Conservation (phyloP, 2,113 vertebrate genomes). For the Lepus americanus region DNA sequence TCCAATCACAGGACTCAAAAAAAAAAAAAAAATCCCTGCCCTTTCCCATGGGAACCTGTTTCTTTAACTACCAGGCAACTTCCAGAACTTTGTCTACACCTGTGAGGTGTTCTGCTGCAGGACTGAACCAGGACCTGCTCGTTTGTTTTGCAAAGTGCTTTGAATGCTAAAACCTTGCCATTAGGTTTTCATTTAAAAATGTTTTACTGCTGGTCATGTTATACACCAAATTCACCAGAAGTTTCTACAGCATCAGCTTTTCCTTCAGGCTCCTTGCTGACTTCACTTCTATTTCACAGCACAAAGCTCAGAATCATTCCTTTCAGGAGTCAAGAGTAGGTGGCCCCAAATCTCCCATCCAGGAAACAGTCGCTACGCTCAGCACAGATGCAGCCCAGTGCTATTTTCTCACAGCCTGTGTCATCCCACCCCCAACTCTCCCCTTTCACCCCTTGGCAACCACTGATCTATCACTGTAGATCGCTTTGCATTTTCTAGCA, state of each 20-base stretch:
- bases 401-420: not conserved
- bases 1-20: not conserved
- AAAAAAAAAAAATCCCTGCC: not conserved
- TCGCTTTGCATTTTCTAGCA: constrained; percentile 1
- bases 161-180: not conserved
- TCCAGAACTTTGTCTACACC: not conserved
- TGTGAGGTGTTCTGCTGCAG: not conserved
- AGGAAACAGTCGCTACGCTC: not conserved
- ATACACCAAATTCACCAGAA: not conserved
- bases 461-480: not conserved
- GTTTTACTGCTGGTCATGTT: not conserved
- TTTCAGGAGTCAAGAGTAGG: not conserved
- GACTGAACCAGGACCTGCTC: not conserved
- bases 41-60: not conserved
- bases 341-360: not conserved
- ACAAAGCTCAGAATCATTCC: not conserved
- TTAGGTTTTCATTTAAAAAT: not conserved
- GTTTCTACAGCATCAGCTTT: not conserved
- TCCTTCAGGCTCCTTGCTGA: not conserved
- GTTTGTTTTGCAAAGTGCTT: constrained; percentile 45
- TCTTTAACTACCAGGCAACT: not conserved
- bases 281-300: not conserved
- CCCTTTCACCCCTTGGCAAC: not conserved
- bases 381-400: not conserved
- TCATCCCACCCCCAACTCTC: not conserved